A percentile compares a stretch with the other conserved stretches of the same genome.
Conservation (phyloP, 2,113 vertebrate species). For the Tragulus kanchil region DNA sequence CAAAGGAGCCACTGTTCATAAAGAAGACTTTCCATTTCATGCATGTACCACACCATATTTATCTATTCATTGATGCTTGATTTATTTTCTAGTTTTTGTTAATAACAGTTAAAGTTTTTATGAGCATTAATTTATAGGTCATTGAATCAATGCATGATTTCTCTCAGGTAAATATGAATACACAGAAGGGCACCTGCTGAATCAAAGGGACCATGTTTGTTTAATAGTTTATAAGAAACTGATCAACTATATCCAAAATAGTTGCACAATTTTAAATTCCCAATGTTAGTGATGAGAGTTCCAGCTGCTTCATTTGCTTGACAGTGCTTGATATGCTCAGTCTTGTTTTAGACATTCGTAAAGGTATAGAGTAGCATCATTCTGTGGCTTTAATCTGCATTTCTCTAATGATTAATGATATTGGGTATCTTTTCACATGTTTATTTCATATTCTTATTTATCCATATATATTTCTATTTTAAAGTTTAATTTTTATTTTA, state of each 20-base stretch:
- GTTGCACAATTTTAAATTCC: not conserved
- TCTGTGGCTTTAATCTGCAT: not conserved
- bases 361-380: not conserved
- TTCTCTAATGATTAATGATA: not conserved
- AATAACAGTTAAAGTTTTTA: not conserved
- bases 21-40: not conserved
- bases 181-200: not conserved
- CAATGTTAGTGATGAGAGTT: not conserved
- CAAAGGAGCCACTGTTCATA: fast-evolving
- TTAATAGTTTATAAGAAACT: not conserved
- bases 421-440: not conserved
- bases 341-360: not conserved
- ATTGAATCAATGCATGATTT: not conserved
- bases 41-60: not conserved
- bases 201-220: no score
- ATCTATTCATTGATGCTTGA: not conserved
- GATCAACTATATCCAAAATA: not conserved
- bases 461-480: not conserved
- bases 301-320: not conserved
- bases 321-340: not conserved
- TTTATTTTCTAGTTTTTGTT: not conserved
- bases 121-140: not conserved
- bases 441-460: not conserved
- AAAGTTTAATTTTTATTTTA: not conserved
- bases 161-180: not conserved